Evolutionary conservation across 2,797 vertebrate species (phyloP).

Genomic region (Oophaga sylvatica): DNA sequence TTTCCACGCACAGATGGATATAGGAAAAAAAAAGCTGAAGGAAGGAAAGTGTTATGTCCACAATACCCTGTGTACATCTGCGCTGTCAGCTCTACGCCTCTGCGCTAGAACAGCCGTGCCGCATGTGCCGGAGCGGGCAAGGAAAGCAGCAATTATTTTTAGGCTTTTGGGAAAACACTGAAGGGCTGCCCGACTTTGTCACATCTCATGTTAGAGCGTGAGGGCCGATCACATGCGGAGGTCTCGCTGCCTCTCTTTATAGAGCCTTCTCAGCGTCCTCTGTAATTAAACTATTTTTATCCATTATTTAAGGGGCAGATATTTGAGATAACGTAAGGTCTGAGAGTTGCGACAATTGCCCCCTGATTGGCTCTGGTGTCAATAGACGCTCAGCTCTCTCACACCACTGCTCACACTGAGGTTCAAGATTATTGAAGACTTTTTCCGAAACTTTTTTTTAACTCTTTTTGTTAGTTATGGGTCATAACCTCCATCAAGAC

Average conservation of each 20-base stretch:
- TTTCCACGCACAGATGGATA: conserved; percentile 3
- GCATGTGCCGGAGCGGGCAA: background rate
- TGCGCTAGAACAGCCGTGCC: background rate
- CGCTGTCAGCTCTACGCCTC: background rate
- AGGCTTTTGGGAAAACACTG: conserved; percentile 9
- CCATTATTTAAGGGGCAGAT: conserved; percentile 66
- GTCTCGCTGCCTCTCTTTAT: background rate
- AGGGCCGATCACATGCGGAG: background rate
- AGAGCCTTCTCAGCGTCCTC: background rate
- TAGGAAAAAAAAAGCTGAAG: background rate
- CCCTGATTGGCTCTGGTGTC: too few relatives aligned
- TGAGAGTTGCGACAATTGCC: background rate
- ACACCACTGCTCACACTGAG: too few relatives aligned
- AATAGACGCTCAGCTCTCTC: too few relatives aligned
- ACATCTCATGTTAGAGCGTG: background rate
- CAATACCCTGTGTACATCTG: background rate
- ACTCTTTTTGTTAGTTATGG: too few relatives aligned
- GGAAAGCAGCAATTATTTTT: background rate
- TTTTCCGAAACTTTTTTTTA: too few relatives aligned
- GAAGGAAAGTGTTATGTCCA: background rate
- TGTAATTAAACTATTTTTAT: conserved; percentile 65
- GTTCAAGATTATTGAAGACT: too few relatives aligned
- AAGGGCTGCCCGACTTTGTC: background rate
- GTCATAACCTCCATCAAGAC: too few relatives aligned
- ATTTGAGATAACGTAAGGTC: conserved; percentile 47